Evolutionary conservation across 2,888 invertebrate genomes (phyloP).

Genomic region (Subacronicta megacephala): DNA sequence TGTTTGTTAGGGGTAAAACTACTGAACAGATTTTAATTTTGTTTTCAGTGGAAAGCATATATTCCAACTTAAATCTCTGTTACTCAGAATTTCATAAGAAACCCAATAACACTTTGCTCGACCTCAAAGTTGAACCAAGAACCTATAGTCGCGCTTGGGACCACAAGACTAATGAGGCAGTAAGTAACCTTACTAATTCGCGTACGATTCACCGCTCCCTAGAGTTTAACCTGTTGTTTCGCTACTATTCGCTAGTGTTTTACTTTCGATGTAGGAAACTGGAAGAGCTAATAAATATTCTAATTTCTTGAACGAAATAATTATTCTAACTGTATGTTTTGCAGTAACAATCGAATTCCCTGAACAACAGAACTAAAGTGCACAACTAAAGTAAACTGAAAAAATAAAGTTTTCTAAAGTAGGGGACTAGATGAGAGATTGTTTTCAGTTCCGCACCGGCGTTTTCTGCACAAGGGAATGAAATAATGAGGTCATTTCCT

Average conservation of each 20-base stretch:
- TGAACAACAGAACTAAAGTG: constrained; percentile 2
- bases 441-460: constrained; percentile 41
- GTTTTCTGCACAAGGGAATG: constrained; percentile 47
- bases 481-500: constrained; percentile 55
- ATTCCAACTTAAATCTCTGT: too few relatives aligned
- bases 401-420: constrained; percentile 24
- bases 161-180: too few relatives aligned
- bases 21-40: too few relatives aligned
- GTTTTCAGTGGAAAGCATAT: too few relatives aligned
- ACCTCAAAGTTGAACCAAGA: too few relatives aligned
- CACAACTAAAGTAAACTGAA: too few relatives aligned
- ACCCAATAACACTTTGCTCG: too few relatives aligned
- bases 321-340: not conserved
- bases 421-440: constrained; percentile 33
- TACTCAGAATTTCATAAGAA: too few relatives aligned
- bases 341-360: constrained; percentile 8
- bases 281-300: not conserved
- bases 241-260: not conserved
- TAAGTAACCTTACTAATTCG: not conserved
- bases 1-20: too few relatives aligned
- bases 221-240: not conserved
- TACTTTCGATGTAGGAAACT: not conserved
- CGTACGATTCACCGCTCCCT: not conserved
- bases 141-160: too few relatives aligned
- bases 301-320: not conserved